phyloP scores from a whole-genome alignment of 2,797 vertebrate genomes.

The Odontamblyopus lacepedii region DNA sequence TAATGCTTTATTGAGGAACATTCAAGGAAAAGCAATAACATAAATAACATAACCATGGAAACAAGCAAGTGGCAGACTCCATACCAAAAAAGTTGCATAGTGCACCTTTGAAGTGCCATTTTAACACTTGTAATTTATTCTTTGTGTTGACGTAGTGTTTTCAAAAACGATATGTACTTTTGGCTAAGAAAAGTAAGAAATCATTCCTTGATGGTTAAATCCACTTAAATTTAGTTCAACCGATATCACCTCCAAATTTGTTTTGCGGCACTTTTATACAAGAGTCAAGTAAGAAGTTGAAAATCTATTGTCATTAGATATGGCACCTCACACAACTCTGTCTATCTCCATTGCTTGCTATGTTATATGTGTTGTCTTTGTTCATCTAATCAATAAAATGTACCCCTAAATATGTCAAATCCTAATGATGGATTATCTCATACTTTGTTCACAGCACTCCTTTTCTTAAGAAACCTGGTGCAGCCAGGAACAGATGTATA shows the following conservation, averaged over 20 bases:
- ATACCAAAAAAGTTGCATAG: too few relatives aligned
- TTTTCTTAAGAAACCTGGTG: conserved; percentile 19
- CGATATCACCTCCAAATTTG: too few relatives aligned
- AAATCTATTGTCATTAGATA: neutral
- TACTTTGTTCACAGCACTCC: conserved; percentile 15
- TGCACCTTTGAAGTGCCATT: too few relatives aligned
- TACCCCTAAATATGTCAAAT: neutral
- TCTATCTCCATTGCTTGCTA: neutral
- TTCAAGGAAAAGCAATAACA: neutral
- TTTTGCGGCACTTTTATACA: too few relatives aligned
- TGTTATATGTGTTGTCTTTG: neutral
- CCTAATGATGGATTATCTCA: too few relatives aligned
- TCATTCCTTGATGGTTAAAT: neutral
- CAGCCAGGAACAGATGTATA: conserved; percentile 20
- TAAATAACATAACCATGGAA: neutral
- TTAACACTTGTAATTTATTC: too few relatives aligned
- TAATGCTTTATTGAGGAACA: neutral
- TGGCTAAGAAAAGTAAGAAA: neutral
- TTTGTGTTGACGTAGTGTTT: too few relatives aligned
- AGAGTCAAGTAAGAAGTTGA: neutral
- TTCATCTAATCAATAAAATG: neutral
- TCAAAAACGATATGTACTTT: neutral
- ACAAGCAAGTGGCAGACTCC: too few relatives aligned
- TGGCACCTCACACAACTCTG: neutral
- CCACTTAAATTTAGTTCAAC: neutral